Evolutionary conservation across 2,888 invertebrate species (phyloP).

Genomic region (Caenorhabditis panamensis): DNA sequence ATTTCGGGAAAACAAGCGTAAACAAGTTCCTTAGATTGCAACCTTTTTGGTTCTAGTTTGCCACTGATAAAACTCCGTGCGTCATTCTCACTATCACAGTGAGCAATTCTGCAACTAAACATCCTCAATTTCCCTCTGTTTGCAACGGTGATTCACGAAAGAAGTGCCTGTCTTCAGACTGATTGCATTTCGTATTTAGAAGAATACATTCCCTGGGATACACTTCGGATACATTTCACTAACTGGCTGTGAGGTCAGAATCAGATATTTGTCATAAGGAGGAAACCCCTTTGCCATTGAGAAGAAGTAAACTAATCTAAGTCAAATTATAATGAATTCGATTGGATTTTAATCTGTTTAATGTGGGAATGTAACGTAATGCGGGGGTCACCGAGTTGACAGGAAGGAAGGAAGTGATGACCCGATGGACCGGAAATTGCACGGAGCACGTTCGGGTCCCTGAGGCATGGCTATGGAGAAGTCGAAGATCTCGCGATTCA

Average conservation of each 20-base stretch:
- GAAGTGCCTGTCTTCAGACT: not conserved
- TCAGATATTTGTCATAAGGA: not conserved
- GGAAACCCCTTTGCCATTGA: not conserved
- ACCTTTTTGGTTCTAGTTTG: too few species aligned
- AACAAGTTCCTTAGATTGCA: too few species aligned
- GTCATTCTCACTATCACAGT: too few species aligned
- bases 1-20: too few species aligned
- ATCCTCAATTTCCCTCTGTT: not conserved
- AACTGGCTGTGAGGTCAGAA: not conserved
- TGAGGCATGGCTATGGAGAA: not conserved
- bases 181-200: conserved; percentile 12
- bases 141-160: conserved; percentile 20
- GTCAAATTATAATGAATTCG: too few species aligned
- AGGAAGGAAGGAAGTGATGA: conserved; percentile 39
- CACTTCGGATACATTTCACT: not conserved
- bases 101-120: too few species aligned
- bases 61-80: too few species aligned
- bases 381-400: conserved; percentile 43
- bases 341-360: too few species aligned
- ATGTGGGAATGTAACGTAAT: not conserved
- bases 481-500: not conserved
- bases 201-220: not conserved
- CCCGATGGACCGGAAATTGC: not conserved
- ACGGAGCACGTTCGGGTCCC: not conserved
- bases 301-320: too few species aligned